These are phyloP conservation scores for Etheostoma spectabile DNA, from an alignment of 2,113 vertebrate species.

Conservation along the genomic window DNA sequence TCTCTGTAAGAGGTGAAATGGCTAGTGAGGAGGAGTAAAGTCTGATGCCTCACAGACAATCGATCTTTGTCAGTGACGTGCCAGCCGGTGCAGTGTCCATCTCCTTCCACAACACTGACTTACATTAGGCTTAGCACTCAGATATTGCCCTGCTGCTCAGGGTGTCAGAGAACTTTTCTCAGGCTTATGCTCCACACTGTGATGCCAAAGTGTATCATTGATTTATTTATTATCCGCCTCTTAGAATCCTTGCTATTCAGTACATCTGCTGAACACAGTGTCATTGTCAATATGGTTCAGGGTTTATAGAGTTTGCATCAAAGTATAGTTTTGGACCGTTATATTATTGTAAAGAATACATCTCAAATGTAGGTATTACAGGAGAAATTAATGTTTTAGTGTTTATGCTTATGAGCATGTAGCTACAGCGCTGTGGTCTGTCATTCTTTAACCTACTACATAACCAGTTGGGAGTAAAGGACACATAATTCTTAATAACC, in stretches of 20 bases:
- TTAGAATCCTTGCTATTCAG: constrained; percentile 8
- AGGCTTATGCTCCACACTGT: constrained; percentile 34
- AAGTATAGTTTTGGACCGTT: neutral
- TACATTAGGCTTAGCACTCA: constrained; percentile 44
- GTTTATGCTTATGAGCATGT: neutral
- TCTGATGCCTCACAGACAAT: constrained; percentile 45
- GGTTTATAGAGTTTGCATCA: neutral
- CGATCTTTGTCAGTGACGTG: constrained; percentile 59
- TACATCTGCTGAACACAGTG: constrained; percentile 7
- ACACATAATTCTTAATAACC: neutral
- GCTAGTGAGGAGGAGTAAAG: constrained; percentile 44
- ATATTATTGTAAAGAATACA: neutral
- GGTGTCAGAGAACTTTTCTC: constrained; percentile 41
- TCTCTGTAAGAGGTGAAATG: constrained; percentile 12
- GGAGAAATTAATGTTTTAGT: neutral
- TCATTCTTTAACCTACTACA: neutral
- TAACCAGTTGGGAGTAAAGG: neutral
- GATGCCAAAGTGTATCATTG: constrained; percentile 46
- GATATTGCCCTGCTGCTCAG: constrained; percentile 62
- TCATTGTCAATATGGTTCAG: neutral
- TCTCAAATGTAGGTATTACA: neutral
- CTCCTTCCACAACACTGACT: constrained; percentile 44
- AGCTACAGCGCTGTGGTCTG: neutral
- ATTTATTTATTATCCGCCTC: constrained; percentile 46
- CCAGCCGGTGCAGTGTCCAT: constrained; percentile 29